Conservation (phyloP, 1,140 invertebrate species). For the Polyergus mexicanus region DNA sequence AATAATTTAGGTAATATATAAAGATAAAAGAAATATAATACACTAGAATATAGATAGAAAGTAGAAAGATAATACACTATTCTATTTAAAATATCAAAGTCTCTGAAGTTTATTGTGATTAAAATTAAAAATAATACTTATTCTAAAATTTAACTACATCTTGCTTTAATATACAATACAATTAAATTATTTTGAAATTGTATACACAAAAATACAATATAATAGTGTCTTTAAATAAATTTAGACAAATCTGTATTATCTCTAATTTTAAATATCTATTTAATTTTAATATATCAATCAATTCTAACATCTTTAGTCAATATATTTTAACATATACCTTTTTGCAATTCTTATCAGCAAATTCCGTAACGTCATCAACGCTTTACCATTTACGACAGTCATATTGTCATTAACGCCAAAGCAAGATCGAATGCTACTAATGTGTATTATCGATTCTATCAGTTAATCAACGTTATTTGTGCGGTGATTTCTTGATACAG, state of each 20-base stretch:
- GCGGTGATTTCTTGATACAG: not conserved
- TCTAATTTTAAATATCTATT: not conserved
- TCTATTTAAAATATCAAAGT: not conserved
- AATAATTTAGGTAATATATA: not conserved
- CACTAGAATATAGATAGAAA: too few relatives aligned
- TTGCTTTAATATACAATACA: not conserved
- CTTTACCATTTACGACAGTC: conserved; percentile 9
- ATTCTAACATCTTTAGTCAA: not conserved
- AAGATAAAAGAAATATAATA: too few relatives aligned
- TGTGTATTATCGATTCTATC: not conserved
- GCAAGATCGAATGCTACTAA: not conserved
- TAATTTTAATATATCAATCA: not conserved
- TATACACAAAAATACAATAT: not conserved
- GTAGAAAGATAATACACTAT: not conserved
- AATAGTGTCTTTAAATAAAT: not conserved
- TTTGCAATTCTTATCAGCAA: not conserved
- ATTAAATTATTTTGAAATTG: not conserved
- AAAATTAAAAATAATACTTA: not conserved
- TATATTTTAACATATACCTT: not conserved
- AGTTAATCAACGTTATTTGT: not conserved
- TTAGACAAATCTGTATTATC: not conserved
- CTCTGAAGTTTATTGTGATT: not conserved
- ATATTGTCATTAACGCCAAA: not conserved
- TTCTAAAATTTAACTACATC: not conserved
- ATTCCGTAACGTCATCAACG: not conserved